Percentiles rank a stretch among this genome's conserved stretches.
Evolutionary conservation across 2,113 vertebrate genomes (phyloP).

Genomic region (Isichthys henryi): DNA sequence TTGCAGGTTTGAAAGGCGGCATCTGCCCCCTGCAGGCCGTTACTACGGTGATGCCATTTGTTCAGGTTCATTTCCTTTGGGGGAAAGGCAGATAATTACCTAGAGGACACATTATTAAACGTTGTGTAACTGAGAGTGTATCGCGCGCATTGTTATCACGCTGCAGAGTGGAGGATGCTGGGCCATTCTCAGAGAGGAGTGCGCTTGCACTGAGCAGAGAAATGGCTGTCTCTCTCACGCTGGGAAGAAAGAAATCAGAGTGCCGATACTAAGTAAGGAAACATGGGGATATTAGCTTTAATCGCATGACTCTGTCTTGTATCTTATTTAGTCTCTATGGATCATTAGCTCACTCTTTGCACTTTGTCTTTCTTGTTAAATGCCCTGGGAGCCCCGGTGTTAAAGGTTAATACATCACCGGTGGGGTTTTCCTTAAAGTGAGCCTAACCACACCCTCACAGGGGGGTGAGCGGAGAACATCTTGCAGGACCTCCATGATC

Average conservation of each 20-base stretch:
- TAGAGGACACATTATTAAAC: neutral
- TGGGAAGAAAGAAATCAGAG: neutral
- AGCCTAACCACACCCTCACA: neutral
- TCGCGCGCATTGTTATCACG: neutral
- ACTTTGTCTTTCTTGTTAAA: neutral
- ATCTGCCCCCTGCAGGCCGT: neutral
- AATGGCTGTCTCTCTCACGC: neutral
- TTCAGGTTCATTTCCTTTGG: neutral
- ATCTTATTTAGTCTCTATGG: conserved; percentile 14
- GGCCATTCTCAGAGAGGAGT: neutral
- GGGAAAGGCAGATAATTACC: neutral
- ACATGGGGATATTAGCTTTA: conserved; percentile 6
- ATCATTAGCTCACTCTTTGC: neutral
- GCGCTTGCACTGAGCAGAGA: neutral
- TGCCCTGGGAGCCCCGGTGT: no score
- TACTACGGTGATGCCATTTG: neutral
- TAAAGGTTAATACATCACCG: neutral
- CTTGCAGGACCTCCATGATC: conserved; percentile 26
- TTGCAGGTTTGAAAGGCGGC: neutral
- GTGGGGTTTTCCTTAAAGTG: conserved; percentile 5
- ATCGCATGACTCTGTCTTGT: neutral
- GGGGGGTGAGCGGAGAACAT: neutral
- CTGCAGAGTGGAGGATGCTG: neutral
- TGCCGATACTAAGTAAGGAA: neutral
- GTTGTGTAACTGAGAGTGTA: neutral